These are phyloP conservation scores for Pelagia noctiluca DNA, from an alignment of 30 jellyfish, hydroid and myxozoan genomes.

Conservation along the genomic window DNA sequence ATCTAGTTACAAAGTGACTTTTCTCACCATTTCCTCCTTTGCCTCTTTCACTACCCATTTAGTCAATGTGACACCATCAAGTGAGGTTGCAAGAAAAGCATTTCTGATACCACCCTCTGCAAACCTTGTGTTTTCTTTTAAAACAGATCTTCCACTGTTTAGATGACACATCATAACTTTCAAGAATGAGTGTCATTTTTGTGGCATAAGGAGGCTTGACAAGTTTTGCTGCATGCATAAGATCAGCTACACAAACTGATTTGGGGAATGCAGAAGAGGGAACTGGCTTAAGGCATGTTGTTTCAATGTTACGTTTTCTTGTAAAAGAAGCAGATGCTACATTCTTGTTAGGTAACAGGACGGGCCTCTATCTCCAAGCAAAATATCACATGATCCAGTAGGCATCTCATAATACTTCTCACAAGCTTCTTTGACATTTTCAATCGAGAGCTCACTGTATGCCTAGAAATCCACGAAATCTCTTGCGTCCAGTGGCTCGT, in stretches of 20 bases:
- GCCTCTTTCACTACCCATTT: constrained; percentile 21
- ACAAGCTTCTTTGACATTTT: constrained; percentile 19
- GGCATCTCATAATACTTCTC: constrained; percentile 21
- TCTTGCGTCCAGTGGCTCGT: constrained; percentile 33
- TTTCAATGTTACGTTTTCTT: constrained; percentile 1
- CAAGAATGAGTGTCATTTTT: constrained; percentile 15
- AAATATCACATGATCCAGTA: constrained; percentile 45
- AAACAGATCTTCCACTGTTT: constrained; percentile 17
- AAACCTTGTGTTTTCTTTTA: neutral
- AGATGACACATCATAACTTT: constrained; percentile 19
- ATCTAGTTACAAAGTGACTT: neutral
- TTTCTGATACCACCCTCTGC: constrained; percentile 27
- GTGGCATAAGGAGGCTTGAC: neutral
- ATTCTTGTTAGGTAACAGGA: constrained; percentile 19
- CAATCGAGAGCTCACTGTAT: constrained; percentile 6
- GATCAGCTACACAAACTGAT: constrained; percentile 26
- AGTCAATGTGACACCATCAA: constrained; percentile 1
- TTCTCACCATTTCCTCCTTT: neutral
- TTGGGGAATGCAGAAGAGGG: constrained; percentile 18
- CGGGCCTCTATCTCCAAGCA: constrained; percentile 48
- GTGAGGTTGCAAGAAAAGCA: neutral
- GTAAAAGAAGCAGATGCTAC: constrained; percentile 9
- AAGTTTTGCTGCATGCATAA: constrained; percentile 4
- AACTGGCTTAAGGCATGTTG: neutral
- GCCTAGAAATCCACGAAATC: constrained; percentile 29